These are phyloP conservation scores for Cranoglanis bouderius DNA, from an alignment of 2,113 vertebrate genomes.

Conservation along the genomic window DNA sequence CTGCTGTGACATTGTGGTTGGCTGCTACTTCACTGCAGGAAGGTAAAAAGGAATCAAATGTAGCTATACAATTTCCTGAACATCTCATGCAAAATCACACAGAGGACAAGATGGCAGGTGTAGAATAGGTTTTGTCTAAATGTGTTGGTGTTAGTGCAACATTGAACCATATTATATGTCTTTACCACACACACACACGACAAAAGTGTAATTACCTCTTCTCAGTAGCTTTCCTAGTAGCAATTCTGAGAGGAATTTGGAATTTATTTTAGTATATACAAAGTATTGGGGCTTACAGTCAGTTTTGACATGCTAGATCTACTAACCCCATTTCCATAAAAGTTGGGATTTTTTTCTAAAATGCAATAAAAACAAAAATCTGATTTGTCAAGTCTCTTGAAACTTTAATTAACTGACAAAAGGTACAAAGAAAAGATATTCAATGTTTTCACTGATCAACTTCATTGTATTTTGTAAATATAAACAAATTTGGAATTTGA, in stretches of 20 bases:
- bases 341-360: too few relatives aligned
- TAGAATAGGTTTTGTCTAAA: background rate
- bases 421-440: too few relatives aligned
- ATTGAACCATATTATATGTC: background rate
- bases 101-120: background rate
- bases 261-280: constrained; percentile 30
- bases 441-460: too few relatives aligned
- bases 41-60: constrained; percentile 28
- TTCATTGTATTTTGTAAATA: too few relatives aligned
- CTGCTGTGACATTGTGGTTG: constrained; percentile 78
- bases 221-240: constrained; percentile 52
- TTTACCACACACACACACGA: background rate
- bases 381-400: too few relatives aligned
- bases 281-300: background rate
- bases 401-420: too few relatives aligned
- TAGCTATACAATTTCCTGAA: background rate
- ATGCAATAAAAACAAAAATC: too few relatives aligned
- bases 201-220: constrained; percentile 50
- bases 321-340: too few relatives aligned
- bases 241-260: constrained; percentile 66
- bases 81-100: background rate
- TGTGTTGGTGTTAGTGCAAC: background rate
- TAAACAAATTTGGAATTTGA: too few relatives aligned
- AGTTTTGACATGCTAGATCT: background rate
- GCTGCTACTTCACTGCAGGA: constrained; percentile 76